Evolutionary conservation across 2,113 vertebrate genomes (phyloP).

Genomic region (Sisor rabdophorus): DNA sequence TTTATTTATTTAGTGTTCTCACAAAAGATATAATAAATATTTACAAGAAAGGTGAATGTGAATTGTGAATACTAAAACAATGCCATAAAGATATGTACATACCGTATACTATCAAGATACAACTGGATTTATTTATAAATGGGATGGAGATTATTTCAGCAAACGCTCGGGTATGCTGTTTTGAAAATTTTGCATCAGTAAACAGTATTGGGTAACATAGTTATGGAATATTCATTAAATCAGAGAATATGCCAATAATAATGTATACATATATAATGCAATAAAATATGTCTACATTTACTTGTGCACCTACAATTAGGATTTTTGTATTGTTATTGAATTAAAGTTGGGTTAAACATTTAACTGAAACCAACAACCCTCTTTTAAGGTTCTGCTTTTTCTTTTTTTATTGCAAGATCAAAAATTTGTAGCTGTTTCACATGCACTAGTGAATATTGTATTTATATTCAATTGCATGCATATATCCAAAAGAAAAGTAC

Average conservation of each 20-base stretch:
- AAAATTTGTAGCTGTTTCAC: neutral
- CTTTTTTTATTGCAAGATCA: neutral
- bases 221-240: no score
- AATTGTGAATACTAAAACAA: no score
- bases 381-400: neutral
- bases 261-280: neutral
- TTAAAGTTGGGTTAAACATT: neutral
- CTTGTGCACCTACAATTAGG: neutral
- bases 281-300: neutral
- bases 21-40: no score
- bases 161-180: no score
- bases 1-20: no score
- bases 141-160: neutral
- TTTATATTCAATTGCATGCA: neutral
- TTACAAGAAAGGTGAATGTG: no score
- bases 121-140: no score
- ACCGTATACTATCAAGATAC: no score
- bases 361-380: neutral
- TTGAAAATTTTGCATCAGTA: no score
- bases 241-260: no score
- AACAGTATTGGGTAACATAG: no score
- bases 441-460: neutral
- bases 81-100: no score
- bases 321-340: neutral
- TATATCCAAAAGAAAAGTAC: neutral